phyloP scores from a whole-genome alignment of 2,797 vertebrate species.

The Danio choprae region DNA sequence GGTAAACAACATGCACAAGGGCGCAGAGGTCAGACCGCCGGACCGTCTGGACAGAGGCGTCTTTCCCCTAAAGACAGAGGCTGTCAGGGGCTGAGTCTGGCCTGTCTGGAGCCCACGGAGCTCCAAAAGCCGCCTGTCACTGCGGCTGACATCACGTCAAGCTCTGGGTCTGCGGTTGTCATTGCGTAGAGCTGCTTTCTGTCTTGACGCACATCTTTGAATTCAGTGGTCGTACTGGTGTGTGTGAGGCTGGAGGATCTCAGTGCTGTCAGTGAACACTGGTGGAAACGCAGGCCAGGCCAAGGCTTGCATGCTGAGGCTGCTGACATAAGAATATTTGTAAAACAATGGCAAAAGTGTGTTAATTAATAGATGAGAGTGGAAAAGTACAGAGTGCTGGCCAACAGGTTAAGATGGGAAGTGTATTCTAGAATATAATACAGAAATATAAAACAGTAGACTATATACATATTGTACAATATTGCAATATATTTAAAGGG shows the following conservation, averaged over 20 bases:
- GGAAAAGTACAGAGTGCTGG: no score
- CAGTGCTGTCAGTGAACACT: conserved; percentile 7
- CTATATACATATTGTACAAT: no score
- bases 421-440: no score
- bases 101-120: conserved; percentile 68
- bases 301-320: conserved; percentile 3
- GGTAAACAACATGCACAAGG: conserved; percentile 75
- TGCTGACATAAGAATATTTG: conserved; percentile 15
- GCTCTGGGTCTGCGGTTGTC: conserved; percentile 66
- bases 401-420: no score
- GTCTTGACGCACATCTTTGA: conserved; percentile 63
- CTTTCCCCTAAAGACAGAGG: conserved; percentile 70
- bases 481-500: no score
- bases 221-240: conserved; percentile 59
- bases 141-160: conserved; percentile 70
- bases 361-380: background rate
- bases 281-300: background rate
- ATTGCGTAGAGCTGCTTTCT: conserved; percentile 60
- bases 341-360: conserved; percentile 29
- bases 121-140: conserved; percentile 66
- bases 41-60: conserved; percentile 65
- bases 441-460: no score
- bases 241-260: conserved; percentile 35
- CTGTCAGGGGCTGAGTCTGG: conserved; percentile 73
- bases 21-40: conserved; percentile 69